These are phyloP conservation scores for Myocastor coypus DNA, from an alignment of 2,113 vertebrate genomes.

Conservation along the genomic window DNA sequence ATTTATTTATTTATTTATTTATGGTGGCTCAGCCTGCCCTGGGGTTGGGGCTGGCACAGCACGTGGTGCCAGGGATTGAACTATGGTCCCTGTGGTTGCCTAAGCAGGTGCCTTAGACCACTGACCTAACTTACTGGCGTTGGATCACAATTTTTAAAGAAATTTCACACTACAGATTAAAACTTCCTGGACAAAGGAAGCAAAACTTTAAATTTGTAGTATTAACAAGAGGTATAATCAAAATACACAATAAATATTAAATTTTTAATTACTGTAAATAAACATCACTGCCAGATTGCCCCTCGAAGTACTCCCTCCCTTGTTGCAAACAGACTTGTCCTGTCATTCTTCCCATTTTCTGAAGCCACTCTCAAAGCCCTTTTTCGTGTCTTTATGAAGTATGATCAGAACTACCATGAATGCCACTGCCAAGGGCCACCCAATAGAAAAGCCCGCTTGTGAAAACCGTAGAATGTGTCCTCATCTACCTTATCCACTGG, in stretches of 20 bases:
- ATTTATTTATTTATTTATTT: too few species aligned
- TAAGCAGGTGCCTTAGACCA: too few species aligned
- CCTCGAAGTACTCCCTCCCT: background rate
- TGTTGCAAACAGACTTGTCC: background rate
- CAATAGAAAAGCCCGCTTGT: background rate
- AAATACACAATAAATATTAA: background rate
- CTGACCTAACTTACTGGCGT: too few species aligned
- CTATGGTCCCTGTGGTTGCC: too few species aligned
- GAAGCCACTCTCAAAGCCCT: background rate
- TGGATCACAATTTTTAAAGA: background rate
- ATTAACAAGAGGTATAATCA: background rate
- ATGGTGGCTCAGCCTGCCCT: too few species aligned
- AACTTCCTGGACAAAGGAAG: background rate
- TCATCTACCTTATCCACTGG: background rate
- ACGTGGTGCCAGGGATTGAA: too few species aligned
- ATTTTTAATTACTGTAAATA: background rate
- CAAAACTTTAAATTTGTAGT: background rate
- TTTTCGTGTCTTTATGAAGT: background rate
- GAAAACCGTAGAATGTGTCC: background rate
- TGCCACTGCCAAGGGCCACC: background rate
- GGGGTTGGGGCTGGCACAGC: too few species aligned
- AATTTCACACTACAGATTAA: slow-evolving; percentile 35
- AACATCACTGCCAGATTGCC: background rate
- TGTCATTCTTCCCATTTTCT: background rate
- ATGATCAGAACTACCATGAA: background rate